Conservation (phyloP, 2,888 invertebrate species). For the Phytoseiulus persimilis region DNA sequence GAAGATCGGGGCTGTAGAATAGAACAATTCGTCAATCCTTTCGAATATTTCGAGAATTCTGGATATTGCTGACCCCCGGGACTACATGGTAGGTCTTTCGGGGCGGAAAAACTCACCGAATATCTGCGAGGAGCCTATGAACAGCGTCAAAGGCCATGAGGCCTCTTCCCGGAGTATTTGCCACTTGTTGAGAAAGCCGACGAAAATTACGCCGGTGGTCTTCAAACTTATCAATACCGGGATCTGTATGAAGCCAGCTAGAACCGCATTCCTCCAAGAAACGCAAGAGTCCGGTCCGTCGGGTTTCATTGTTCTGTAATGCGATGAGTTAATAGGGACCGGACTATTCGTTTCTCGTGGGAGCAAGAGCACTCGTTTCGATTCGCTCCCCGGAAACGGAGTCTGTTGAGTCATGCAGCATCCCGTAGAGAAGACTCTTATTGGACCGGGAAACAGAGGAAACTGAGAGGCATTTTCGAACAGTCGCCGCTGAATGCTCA, state of each 20-base stretch:
- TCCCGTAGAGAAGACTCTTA: too few species aligned
- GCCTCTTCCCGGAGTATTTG: slow-evolving; percentile 7
- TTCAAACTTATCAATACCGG: slow-evolving; percentile 6
- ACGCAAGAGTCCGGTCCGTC: background rate
- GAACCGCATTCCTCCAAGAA: background rate
- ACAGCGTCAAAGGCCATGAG: slow-evolving; percentile 9
- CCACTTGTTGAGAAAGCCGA: slow-evolving; percentile 24
- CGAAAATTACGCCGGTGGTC: slow-evolving; percentile 14
- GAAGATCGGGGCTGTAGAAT: background rate
- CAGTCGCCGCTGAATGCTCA: too few species aligned
- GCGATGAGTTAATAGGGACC: too few species aligned
- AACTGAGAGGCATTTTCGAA: too few species aligned
- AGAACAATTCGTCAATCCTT: background rate
- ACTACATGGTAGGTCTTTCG: too few species aligned
- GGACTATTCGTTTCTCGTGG: too few species aligned
- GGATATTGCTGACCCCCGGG: background rate
- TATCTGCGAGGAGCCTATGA: slow-evolving; percentile 7
- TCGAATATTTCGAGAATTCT: background rate
- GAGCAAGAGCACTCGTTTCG: too few species aligned
- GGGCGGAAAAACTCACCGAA: background rate
- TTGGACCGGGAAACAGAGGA: too few species aligned
- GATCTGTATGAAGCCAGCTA: slow-evolving; percentile 10
- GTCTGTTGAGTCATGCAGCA: too few species aligned
- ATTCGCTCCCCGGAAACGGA: too few species aligned
- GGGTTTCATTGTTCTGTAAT: background rate